These are phyloP conservation scores for Nineta flava DNA, from an alignment of 2,888 invertebrate genomes.

Conservation along the genomic window DNA sequence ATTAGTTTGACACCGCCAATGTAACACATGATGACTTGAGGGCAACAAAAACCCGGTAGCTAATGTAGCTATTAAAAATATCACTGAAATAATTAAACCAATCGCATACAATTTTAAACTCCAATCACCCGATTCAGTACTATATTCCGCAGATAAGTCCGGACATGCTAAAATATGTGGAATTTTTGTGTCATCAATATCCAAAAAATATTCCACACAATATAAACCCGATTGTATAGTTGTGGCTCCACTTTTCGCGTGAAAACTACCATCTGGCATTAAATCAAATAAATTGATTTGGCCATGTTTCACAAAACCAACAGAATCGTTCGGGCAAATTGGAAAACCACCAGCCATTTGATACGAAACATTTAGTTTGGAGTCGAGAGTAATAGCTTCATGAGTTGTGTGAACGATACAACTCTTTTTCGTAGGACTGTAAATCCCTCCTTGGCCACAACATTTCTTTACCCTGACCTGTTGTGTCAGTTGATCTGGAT, in stretches of 20 bases:
- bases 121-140: constrained; percentile 25
- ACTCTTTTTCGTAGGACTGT: constrained; percentile 36
- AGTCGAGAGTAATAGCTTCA: constrained; percentile 20
- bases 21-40: constrained; percentile 69
- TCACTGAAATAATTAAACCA: constrained; percentile 62
- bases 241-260: constrained; percentile 27
- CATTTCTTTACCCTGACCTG: constrained; percentile 42
- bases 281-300: constrained; percentile 34
- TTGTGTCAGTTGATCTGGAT: constrained; percentile 21
- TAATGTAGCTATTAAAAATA: constrained; percentile 67
- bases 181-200: constrained; percentile 22
- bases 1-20: constrained; percentile 79
- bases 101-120: constrained; percentile 60
- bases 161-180: constrained; percentile 19
- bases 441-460: constrained; percentile 48
- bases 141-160: constrained; percentile 24
- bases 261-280: constrained; percentile 35
- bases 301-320: constrained; percentile 40
- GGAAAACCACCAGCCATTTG: constrained; percentile 37
- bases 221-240: constrained; percentile 27
- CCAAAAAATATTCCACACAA: constrained; percentile 31
- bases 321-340: constrained; percentile 27
- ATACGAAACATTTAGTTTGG: constrained; percentile 16
- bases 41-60: constrained; percentile 65
- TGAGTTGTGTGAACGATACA: constrained; percentile 26